These are phyloP conservation scores for Microtus ochrogaster DNA, from an alignment of 2,113 vertebrate species.

Conservation along the genomic window DNA sequence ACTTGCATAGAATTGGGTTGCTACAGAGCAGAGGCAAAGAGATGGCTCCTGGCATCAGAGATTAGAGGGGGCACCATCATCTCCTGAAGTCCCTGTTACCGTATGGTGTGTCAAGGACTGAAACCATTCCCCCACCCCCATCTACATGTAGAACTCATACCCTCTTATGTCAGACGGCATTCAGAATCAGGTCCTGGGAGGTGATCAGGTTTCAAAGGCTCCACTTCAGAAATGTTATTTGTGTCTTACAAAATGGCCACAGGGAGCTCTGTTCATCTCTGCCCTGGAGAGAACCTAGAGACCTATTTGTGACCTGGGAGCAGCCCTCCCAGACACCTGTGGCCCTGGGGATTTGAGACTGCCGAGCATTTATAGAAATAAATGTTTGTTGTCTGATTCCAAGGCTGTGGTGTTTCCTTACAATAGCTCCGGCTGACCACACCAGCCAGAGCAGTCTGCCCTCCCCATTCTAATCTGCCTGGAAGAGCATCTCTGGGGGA, in stretches of 20 bases:
- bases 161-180: rapidly evolving
- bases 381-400: background rate
- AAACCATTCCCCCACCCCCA: rapidly evolving
- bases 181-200: background rate
- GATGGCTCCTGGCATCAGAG: rapidly evolving
- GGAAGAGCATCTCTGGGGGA: background rate
- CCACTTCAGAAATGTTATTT: background rate
- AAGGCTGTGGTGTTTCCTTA: background rate
- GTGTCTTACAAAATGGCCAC: background rate
- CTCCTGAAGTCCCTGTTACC: too few species aligned
- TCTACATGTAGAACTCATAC: background rate
- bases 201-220: background rate
- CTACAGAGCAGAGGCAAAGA: background rate
- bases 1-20: background rate
- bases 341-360: background rate
- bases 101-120: background rate
- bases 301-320: background rate
- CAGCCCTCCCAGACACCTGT: background rate
- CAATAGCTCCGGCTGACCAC: background rate
- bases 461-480: background rate
- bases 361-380: background rate
- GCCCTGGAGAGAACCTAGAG: background rate
- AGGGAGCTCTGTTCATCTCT: background rate
- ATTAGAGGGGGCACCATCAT: background rate
- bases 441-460: background rate